Conservation (phyloP, 2,797 vertebrate genomes). For the Salarias fasciatus region DNA sequence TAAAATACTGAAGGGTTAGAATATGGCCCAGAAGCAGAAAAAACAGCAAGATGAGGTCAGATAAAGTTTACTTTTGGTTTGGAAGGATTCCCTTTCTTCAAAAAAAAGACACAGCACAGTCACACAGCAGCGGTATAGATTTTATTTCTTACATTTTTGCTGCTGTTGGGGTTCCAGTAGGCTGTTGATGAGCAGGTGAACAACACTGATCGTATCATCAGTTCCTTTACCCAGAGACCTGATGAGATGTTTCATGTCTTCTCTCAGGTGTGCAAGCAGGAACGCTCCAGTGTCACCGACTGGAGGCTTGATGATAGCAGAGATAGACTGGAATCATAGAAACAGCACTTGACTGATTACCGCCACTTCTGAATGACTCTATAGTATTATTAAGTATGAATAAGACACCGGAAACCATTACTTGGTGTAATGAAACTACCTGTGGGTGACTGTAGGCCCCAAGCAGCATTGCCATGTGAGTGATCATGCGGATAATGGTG, state of each 20-base stretch:
- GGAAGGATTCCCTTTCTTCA: too few species aligned
- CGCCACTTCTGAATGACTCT: too few species aligned
- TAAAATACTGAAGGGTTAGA: too few species aligned
- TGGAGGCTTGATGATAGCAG: constrained; percentile 83
- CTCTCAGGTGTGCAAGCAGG: constrained; percentile 83
- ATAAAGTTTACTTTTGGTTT: too few species aligned
- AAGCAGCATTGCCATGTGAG: constrained; percentile 89
- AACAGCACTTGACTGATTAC: constrained; percentile 4
- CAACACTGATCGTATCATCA: constrained; percentile 82
- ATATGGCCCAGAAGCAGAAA: too few species aligned
- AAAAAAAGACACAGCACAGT: too few species aligned
- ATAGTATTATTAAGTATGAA: too few species aligned
- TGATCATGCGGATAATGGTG: constrained; percentile 85
- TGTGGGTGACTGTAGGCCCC: constrained; percentile 77
- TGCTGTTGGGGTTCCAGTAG: constrained; percentile 67
- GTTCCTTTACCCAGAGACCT: constrained; percentile 85
- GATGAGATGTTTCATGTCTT: constrained; percentile 86
- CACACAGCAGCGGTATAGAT: too few species aligned
- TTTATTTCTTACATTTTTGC: constrained; percentile 79
- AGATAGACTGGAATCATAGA: constrained; percentile 50
- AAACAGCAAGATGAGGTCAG: too few species aligned
- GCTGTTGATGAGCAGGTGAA: constrained; percentile 84
- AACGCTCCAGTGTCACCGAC: constrained; percentile 78
- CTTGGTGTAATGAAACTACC: constrained; percentile 66
- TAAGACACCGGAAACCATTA: too few species aligned